Evolutionary conservation across 2,797 vertebrate species (phyloP), one percentile per base, ranked within the genome.

Genomic region (Sebastes steindachneri): DNA sequence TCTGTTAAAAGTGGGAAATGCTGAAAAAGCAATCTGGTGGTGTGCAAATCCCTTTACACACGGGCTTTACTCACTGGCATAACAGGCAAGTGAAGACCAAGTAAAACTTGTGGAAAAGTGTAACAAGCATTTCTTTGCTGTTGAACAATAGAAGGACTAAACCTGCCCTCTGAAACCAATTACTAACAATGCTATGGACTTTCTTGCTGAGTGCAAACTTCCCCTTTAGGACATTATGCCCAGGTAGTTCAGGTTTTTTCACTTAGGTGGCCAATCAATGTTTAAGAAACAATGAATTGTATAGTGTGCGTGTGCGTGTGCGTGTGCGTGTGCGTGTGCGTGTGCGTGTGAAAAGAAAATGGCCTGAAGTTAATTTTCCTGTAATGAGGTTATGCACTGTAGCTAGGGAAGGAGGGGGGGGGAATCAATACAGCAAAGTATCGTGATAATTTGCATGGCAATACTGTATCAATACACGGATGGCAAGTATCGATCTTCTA

Each of bases 171-270:
- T 71, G 41, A 55, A 84, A 87, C 69, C 31, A 78, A 84, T 87
- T 80, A 73, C 12, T 23, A 53, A 28, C 45, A 37, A 19, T 10
- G 11, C 53, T 33, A 14, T n/a, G 21, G 48, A 79, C 79, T 59
- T 79, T 77, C 67, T 54, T 74, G 87, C 83, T 80, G 81, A 85
- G 41, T 28, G 41, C 35, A 9, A 17, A 17, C 55, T 77, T 77
- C 14, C 14, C 37, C 70, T 62, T 73, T 3, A 37, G 45, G 53
- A 35, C n/a, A 58, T 53, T 15, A 14, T 19, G 68, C 53, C 3
- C n/a, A 81, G 48, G 29, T 25, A 65, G 25, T 60, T 75, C 35
- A 48, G 35, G 1, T 11, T 63, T 60, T 53, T 68, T 54, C n/a
- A 65, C 71, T 72, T 23, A 29, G 11, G 31, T 68, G 54, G 15